Base-by-base conservation (phyloP, 2,888 invertebrate genomes). In the Drosophila falleni region DNA sequence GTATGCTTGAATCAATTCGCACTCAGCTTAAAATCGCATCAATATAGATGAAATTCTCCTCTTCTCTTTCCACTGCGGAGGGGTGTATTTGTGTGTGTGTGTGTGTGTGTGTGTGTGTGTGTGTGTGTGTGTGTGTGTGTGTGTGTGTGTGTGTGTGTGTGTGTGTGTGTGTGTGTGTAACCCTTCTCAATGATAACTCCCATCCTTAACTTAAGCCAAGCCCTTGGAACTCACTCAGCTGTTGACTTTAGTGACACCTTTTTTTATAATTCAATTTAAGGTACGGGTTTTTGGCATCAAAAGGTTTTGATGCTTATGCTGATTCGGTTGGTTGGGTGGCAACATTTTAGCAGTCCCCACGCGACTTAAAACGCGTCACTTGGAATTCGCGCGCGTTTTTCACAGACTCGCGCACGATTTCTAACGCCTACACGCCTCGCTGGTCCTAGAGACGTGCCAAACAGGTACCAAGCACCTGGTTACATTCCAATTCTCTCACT, bases 201-300 rank as follows among this genome's bases (percentile, higher is more conserved):
- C 11, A 37, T 13, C 10, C 33, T 11, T 9, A 5, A 33, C 15
- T 35, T 33, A 11, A 33, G n/a, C 19, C 55, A 15, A 47, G 35
- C 41, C 26, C 19, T 51, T 46, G 56, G 35, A 69, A 59, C 33
- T 63, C 55, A 70, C 75, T 70, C 64, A 67, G 62, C 59, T 74
- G 80, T 74, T 81, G 85, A 86, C 77, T 80, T 67, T 67, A 69
- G 78, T 81, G 55, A 86, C 84, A 81, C 81, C 87, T 86, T 82
- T 69, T 68, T 71, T 74, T 82, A 83, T 86, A 81, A 81, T 81
- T 81, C 81, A 81, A 86, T 86, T 86, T 81, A 63, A 65, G 72
- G 81, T 74, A 75, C 72, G 61, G 41, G 53, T 55, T 64, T 74
- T 69, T 62, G 80, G 71, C 80, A 71, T 85, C 81, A 86, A 81